phyloP scores from a whole-genome alignment of 2,113 vertebrate species.

The Macquaria australasica region DNA sequence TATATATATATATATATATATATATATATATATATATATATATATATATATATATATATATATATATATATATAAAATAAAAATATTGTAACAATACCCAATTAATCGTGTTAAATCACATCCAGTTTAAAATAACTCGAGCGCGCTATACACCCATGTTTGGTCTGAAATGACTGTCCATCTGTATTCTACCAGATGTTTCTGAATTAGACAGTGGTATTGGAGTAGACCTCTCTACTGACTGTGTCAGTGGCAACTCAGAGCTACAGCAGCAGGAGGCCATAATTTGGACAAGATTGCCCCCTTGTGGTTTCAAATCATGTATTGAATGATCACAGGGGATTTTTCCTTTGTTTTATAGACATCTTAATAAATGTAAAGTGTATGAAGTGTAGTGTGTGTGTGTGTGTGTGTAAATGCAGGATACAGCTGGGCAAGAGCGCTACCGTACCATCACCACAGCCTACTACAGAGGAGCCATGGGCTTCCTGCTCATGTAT shows the following conservation, averaged over 20 bases:
- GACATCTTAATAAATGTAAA: neutral
- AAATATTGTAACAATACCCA: no score
- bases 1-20: no score
- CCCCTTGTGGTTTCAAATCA: conserved; percentile 55
- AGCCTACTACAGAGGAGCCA: conserved; percentile 91
- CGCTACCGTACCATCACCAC: conserved; percentile 91
- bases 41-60: no score
- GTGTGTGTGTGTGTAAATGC: conserved; percentile 42
- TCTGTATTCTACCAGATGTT: neutral
- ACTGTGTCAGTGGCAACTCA: neutral
- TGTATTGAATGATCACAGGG: neutral
- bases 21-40: no score
- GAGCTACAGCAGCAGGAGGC: neutral
- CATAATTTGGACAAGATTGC: conserved; percentile 27
- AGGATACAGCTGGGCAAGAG: conserved; percentile 92
- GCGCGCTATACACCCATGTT: neutral
- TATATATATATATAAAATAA: no score
- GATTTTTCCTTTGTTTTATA: neutral
- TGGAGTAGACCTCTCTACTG: neutral
- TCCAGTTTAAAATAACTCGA: neutral
- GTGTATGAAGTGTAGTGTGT: neutral
- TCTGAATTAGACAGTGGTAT: neutral
- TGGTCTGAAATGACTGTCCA: neutral
- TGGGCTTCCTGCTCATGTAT: conserved; percentile 92
- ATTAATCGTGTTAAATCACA: no score